phyloP scores from a whole-genome alignment of 2,797 vertebrate genomes.

The Enteromius radiatus region DNA sequence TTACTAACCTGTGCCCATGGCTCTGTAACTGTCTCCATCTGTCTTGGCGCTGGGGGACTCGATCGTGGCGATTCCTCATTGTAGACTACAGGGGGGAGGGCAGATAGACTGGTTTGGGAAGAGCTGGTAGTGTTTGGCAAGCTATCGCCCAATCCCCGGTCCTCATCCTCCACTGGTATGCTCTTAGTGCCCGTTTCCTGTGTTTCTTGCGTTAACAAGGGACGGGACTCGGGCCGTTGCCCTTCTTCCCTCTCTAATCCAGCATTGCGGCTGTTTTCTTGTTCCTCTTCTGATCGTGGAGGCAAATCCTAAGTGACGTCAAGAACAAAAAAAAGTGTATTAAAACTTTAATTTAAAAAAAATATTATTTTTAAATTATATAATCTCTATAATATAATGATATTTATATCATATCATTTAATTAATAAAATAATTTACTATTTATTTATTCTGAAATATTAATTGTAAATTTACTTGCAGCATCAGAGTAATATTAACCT shows the following conservation, averaged over 20 bases:
- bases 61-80: slow-evolving; percentile 71
- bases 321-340: neutral
- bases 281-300: slow-evolving; percentile 74
- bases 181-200: slow-evolving; percentile 72
- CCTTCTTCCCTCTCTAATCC: slow-evolving; percentile 76
- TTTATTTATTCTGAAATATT: neutral
- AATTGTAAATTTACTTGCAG: neutral
- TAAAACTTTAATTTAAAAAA: neutral
- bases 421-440: neutral
- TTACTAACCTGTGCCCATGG: slow-evolving; percentile 51
- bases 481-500: neutral
- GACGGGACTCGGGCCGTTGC: slow-evolving; percentile 72
- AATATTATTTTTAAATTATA: too few species aligned
- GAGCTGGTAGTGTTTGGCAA: slow-evolving; percentile 84
- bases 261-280: slow-evolving; percentile 76
- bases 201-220: slow-evolving; percentile 78
- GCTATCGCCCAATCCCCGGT: slow-evolving; percentile 81
- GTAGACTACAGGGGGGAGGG: slow-evolving; percentile 67
- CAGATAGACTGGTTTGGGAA: slow-evolving; percentile 81
- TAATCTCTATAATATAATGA: neutral
- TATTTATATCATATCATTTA: neutral
- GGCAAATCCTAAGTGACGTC: slow-evolving; percentile 66
- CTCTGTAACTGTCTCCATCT: slow-evolving; percentile 35
- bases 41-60: slow-evolving; percentile 69
- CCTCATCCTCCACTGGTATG: slow-evolving; percentile 78